These are phyloP conservation scores for Brachionus manjavacas DNA, from an alignment of 1,140 invertebrate species.

Conservation along the genomic window DNA sequence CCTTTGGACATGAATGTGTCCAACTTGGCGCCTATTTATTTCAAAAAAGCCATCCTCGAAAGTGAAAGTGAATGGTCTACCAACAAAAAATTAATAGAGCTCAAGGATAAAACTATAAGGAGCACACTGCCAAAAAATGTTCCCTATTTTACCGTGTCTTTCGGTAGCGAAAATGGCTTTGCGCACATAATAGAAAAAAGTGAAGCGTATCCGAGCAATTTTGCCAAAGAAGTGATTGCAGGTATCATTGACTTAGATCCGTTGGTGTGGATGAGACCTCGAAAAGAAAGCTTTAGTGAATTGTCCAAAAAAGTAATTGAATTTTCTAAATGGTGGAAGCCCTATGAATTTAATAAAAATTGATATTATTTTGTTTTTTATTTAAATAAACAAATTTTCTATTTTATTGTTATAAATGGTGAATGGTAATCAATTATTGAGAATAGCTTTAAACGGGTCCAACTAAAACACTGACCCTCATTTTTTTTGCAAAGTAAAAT, in stretches of 20 bases:
- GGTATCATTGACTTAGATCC: slow-evolving; percentile 86
- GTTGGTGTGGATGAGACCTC: slow-evolving; percentile 73
- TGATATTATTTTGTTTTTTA: neutral
- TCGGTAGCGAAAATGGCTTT: slow-evolving; percentile 78
- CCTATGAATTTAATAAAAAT: slow-evolving; percentile 62
- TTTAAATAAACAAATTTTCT: no score
- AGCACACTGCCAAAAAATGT: slow-evolving; percentile 77
- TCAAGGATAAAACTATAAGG: slow-evolving; percentile 57
- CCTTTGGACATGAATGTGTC: slow-evolving; percentile 75
- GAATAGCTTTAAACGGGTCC: no score
- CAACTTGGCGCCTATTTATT: slow-evolving; percentile 84
- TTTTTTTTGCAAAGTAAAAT: no score
- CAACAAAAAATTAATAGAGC: slow-evolving; percentile 88
- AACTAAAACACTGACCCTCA: no score
- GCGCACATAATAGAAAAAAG: slow-evolving; percentile 95
- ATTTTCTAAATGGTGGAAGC: slow-evolving; percentile 66
- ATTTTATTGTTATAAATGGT: no score
- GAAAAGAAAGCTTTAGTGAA: slow-evolving; percentile 67
- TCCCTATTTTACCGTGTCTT: slow-evolving; percentile 87
- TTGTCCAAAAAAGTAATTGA: slow-evolving; percentile 66
- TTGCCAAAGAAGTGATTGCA: slow-evolving; percentile 90
- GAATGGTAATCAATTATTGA: no score
- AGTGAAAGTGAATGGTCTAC: slow-evolving; percentile 87
- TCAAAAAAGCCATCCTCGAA: slow-evolving; percentile 92
- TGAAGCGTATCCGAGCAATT: slow-evolving; percentile 75